Evolutionary conservation across 2,113 vertebrate genomes (phyloP), one percentile per base, ranked within the genome.

Genomic region (Butorides virescens): DNA sequence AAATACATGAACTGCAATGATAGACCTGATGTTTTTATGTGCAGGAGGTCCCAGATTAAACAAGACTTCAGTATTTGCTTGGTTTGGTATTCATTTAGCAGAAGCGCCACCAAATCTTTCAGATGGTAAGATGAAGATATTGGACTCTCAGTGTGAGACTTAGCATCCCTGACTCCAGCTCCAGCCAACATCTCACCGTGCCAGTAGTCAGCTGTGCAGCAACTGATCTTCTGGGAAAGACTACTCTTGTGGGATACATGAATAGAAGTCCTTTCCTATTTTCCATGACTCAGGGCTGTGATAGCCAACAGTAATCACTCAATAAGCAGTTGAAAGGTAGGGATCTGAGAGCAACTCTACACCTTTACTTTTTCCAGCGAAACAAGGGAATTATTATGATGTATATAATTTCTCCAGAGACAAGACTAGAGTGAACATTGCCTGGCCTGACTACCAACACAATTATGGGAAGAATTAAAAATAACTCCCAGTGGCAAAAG

Each of bases 231-330:
- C 34, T 74, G n/a, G 44, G 20, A 49, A 86, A 44, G 14, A 25
- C 20, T 86, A 1, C 10, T 46, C 4, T 39, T 5, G 7, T 32
- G 3, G 5, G 16, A 70, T 16, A 77, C 25, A 30, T 11, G 47
- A 47, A 68, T 53, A 34, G 29, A 63, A 78, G 3, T 15, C 30
- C 9, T 13, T n/a, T 53, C 13, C 22, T 16, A 14, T 39, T 79
- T 84, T 84, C 8, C 2, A 8, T 0, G 0, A 22, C 10, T 63
- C 10, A 10, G 8, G 18, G 11, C 13, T 8, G 2, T 39, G n/a
- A 50, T 2, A 63, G 18, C 6, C 13, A 55, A n/a, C 10, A 39
- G 23, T 18, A 30, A 68, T 29, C 13, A 30, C 7, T 46, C 2
- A 39, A 78, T 37, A 30, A 0, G 0, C 50, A n/a, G 22, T 0